These are phyloP conservation scores for Casuarius casuarius DNA, from an alignment of 2,113 vertebrate genomes.

Conservation along the genomic window DNA sequence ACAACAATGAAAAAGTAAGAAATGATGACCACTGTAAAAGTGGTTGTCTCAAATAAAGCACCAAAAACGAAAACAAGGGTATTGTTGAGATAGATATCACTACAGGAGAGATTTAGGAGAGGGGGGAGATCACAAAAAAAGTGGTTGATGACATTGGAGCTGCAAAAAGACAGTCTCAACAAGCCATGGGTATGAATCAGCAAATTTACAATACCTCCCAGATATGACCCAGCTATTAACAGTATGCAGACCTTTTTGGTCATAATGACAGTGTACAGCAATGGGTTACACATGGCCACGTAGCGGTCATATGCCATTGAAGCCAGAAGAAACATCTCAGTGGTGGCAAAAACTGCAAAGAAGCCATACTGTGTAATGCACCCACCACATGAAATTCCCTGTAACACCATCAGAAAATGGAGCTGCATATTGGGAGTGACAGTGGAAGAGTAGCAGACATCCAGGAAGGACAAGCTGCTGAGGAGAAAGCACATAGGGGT, in stretches of 20 bases:
- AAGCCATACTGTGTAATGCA: background rate
- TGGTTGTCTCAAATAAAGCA: background rate
- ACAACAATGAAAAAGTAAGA: constrained; percentile 29
- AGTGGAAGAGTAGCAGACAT: background rate
- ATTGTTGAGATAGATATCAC: background rate
- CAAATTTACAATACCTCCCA: background rate
- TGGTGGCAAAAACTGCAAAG: background rate
- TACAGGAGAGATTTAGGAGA: background rate
- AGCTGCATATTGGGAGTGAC: background rate
- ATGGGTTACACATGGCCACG: background rate
- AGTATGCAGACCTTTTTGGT: background rate
- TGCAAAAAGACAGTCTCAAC: background rate
- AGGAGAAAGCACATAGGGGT: background rate
- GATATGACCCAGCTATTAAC: background rate
- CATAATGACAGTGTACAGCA: background rate
- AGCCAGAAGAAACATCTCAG: background rate
- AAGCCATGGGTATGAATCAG: background rate
- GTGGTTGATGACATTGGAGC: background rate
- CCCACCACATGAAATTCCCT: background rate
- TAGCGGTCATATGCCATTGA: background rate
- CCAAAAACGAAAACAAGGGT: background rate
- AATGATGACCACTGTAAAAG: background rate
- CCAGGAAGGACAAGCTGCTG: background rate
- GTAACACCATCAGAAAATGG: background rate
- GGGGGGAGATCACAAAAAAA: background rate